Base-by-base conservation (phyloP, 2,888 invertebrate species). In the Caenorhabditis virilis region DNA sequence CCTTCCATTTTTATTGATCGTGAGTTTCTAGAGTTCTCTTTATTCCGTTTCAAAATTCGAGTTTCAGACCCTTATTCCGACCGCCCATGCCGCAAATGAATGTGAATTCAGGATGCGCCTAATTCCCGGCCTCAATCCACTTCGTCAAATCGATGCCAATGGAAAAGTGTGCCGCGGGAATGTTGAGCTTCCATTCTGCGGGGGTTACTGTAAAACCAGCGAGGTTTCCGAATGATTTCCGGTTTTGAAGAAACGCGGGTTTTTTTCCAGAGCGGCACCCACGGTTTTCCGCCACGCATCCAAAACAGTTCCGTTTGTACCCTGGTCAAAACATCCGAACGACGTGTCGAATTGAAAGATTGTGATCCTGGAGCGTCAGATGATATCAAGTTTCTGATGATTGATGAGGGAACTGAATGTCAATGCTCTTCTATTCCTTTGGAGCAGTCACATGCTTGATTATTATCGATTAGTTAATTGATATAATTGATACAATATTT, bases 171-270 rank as follows among this genome's bases (percentile, higher is more conserved):
- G 71, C 43, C 56, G 63, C n/a, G 71, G 71, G 43, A 61, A 53
- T 15, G 63, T 72, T 20, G 54, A 57, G 23, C 49, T 72, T 16
- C 71, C 71, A n/a, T 57, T 72, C 9, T 72, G 71, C 48, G 56
- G 54, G 35, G 71, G 71, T n/a, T 72, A 55, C 63, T 72, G 71
- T 43, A 72, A 68, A 55, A 68, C 71, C 18, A 68, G 68, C 33
- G 71, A 72, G 60, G 71, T 71, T 22, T 18, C 15, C 2, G 2
- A 22, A 2, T 5, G 11, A 18, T 47, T 16, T 20, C 6, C 4
- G 20, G 9, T 11, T 15, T 47, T 23, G 26, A 46, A 26, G 16
- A 46, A 46, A 16, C 33, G 33, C 11, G 13, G 13, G 16, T 30
- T 41, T 22, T 16, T 35, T 60, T 56, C 20, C 54, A 71, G 71